These are phyloP conservation scores for Patella caerulea DNA, from an alignment of 2,888 invertebrate species.

Conservation along the genomic window DNA sequence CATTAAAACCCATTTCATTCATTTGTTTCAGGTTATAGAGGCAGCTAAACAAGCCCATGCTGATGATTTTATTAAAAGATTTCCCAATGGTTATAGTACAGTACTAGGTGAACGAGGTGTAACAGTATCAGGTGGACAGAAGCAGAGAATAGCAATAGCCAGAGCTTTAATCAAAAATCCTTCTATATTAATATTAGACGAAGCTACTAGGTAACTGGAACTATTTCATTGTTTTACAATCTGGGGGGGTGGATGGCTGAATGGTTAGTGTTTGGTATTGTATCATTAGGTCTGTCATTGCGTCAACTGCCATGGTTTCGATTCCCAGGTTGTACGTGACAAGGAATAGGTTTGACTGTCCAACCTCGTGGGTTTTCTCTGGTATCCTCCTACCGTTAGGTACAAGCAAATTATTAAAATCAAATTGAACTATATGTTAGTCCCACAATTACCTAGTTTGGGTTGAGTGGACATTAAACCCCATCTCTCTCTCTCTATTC, in stretches of 20 bases:
- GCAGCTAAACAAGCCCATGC: constrained; percentile 92
- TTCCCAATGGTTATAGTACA: constrained; percentile 89
- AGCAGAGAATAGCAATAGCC: constrained; percentile 95
- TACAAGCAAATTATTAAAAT: too few species aligned
- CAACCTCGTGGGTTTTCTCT: too few species aligned
- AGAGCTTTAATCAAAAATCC: constrained; percentile 93
- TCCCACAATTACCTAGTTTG: not conserved
- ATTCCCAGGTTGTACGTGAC: too few species aligned
- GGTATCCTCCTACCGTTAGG: too few species aligned
- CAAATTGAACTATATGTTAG: not conserved
- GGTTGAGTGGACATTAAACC: not conserved
- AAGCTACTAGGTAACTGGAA: constrained; percentile 86
- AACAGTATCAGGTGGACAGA: constrained; percentile 94
- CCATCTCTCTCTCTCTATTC: not conserved
- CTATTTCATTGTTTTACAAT: not conserved
- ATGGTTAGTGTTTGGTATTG: too few species aligned
- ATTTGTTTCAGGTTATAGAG: constrained; percentile 76
- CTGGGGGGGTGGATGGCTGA: not conserved
- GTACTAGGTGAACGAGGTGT: constrained; percentile 88
- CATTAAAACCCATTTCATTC: too few species aligned
- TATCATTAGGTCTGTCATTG: too few species aligned
- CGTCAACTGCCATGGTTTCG: too few species aligned
- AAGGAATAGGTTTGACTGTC: too few species aligned
- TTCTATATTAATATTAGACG: constrained; percentile 82
- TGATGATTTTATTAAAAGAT: constrained; percentile 86